Percentiles rank a stretch among this genome's conserved stretches.
Evolutionary conservation across 2,113 vertebrate genomes (phyloP).

Genomic region (Erinaceus europaeus): DNA sequence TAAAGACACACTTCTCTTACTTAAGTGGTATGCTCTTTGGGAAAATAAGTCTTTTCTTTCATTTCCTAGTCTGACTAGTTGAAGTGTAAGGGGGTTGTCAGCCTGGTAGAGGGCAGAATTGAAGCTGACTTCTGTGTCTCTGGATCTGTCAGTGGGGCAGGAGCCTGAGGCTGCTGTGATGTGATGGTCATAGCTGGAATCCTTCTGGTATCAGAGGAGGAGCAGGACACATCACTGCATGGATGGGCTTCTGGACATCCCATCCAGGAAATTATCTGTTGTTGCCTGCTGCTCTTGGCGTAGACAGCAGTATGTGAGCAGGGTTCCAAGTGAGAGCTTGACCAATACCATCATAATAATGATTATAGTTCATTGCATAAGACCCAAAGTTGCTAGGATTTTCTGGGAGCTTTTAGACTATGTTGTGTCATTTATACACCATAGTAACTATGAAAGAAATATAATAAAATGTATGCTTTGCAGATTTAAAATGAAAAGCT

Average conservation of each 20-base stretch:
- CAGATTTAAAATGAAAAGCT: not conserved
- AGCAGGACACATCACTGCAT: fast-evolving
- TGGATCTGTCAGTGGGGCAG: not conserved
- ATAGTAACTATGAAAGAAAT: not conserved
- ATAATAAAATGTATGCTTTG: not conserved
- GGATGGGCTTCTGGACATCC: not conserved
- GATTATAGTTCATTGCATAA: not conserved
- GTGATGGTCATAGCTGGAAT: not conserved
- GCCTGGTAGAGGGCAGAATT: not conserved
- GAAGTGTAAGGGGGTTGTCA: not conserved
- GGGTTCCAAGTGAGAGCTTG: too few relatives aligned
- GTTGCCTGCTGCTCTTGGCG: not conserved
- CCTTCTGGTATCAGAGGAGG: not conserved
- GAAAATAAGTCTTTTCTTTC: not conserved
- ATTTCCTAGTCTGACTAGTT: not conserved
- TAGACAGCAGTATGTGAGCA: fast-evolving
- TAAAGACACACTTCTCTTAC: not conserved
- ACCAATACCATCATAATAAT: not conserved
- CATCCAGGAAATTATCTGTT: not conserved
- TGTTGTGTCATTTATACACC: not conserved
- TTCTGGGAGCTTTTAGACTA: not conserved
- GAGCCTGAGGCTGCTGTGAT: not conserved
- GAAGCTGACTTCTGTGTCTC: not conserved
- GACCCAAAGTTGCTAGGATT: not conserved
- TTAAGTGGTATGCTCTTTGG: not conserved